phyloP scores from a whole-genome alignment of 2,888 invertebrate genomes.

The Silvanus unidentatus region DNA sequence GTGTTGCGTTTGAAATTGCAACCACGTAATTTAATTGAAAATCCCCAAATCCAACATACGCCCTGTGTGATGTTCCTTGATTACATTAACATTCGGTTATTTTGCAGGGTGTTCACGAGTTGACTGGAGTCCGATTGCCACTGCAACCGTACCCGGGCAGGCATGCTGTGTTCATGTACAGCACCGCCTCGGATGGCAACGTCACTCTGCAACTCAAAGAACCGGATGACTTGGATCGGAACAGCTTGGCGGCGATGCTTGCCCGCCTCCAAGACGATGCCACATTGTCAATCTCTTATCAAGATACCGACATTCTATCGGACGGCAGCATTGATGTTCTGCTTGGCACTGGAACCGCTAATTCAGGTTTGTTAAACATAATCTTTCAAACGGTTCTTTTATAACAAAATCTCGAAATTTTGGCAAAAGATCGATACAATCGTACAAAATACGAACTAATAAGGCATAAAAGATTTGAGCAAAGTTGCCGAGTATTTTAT shows the following conservation, averaged over 20 bases:
- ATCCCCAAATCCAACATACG: too few relatives aligned
- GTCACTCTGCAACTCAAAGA: conserved; percentile 60
- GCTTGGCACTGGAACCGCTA: conserved; percentile 53
- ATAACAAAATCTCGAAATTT: too few relatives aligned
- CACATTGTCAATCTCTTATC: conserved; percentile 65
- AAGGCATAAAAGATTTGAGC: too few relatives aligned
- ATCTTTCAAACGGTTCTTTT: too few relatives aligned
- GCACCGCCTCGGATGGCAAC: conserved; percentile 59
- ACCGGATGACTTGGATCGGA: conserved; percentile 49
- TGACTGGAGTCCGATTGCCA: conserved; percentile 48
- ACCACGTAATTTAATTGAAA: neutral
- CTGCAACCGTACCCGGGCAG: conserved; percentile 53
- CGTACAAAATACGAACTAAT: too few relatives aligned
- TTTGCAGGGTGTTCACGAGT: conserved; percentile 44
- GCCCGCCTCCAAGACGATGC: conserved; percentile 56
- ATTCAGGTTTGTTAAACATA: conserved; percentile 39
- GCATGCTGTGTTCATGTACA: conserved; percentile 65
- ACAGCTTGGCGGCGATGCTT: conserved; percentile 47
- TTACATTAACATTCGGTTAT: too few relatives aligned
- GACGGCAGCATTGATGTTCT: conserved; percentile 55
- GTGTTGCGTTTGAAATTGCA: too few relatives aligned
- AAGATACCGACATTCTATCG: conserved; percentile 68
- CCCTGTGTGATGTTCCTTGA: too few relatives aligned
- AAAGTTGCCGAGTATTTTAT: too few relatives aligned
- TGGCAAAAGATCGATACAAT: too few relatives aligned